phyloP scores from a whole-genome alignment of 2,888 invertebrate species.

The Azorinus chamasolen region DNA sequence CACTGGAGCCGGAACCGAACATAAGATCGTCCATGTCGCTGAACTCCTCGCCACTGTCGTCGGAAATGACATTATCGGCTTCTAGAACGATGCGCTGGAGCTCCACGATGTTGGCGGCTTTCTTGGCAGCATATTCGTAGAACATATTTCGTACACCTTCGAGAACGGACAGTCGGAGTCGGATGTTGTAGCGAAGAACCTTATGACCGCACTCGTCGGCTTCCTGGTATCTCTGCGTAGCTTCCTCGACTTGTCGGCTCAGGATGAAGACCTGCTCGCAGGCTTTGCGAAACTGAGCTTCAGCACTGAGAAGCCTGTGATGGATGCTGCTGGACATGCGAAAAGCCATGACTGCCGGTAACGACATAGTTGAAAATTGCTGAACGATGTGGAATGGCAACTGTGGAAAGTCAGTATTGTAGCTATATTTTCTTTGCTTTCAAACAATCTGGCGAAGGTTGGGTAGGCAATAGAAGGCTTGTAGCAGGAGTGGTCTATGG shows the following conservation, averaged over 20 bases:
- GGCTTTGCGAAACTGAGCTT: conserved; percentile 43
- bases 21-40: conserved; percentile 18
- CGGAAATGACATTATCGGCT: conserved; percentile 1
- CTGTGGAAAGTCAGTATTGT: too few species aligned
- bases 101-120: conserved; percentile 50
- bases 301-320: conserved; percentile 26
- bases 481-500: too few species aligned
- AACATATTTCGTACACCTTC: conserved; percentile 60
- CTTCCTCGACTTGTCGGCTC: conserved; percentile 42
- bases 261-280: conserved; percentile 54
- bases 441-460: too few species aligned
- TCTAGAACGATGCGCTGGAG: conserved; percentile 43
- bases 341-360: too few species aligned
- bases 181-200: conserved; percentile 50
- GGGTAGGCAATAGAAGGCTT: too few species aligned
- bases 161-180: conserved; percentile 49
- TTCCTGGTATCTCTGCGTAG: conserved; percentile 20
- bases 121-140: conserved; percentile 60
- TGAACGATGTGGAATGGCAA: too few species aligned
- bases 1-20: conserved; percentile 10
- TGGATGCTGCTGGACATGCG: conserved; percentile 23
- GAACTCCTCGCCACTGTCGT: conserved; percentile 1
- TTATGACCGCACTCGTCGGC: conserved; percentile 32
- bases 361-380: too few species aligned
- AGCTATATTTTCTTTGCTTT: too few species aligned